Conservation (phyloP, 92 coral and sea anemone genomes). For the Nematostella vectensis region DNA sequence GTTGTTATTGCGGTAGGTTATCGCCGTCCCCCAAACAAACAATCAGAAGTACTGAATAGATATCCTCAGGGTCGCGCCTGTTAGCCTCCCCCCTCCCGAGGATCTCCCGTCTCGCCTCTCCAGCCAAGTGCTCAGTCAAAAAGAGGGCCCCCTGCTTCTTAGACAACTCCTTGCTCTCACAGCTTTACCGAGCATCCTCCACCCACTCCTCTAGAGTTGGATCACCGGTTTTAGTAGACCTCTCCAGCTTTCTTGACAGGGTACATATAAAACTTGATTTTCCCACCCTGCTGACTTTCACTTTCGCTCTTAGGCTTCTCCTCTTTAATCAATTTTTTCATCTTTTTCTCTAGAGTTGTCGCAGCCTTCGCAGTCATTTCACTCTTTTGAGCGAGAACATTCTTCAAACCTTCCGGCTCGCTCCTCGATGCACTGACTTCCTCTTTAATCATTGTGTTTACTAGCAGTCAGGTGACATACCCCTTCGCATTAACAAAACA, state of each 20-base stretch:
- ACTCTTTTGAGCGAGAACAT: not conserved
- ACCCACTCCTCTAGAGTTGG: constrained; percentile 31
- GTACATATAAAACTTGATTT: no score
- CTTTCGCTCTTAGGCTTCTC: constrained; percentile 9
- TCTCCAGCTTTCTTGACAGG: no score
- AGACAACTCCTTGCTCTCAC: constrained; percentile 3
- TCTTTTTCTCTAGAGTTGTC: constrained; percentile 11
- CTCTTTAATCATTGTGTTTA: no score
- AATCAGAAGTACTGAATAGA: constrained; percentile 19
- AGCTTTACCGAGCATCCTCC: constrained; percentile 25
- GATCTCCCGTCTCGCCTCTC: no score
- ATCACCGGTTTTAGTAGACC: constrained; percentile 18
- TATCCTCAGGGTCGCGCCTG: constrained; percentile 22
- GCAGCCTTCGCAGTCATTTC: constrained; percentile 1
- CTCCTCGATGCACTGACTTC: no score
- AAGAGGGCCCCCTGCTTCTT: not conserved
- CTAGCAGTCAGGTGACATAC: no score
- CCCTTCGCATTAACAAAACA: no score
- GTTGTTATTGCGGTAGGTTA: constrained; percentile 32
- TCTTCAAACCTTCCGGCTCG: constrained; percentile 2
- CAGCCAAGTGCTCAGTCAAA: no score
- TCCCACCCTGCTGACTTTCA: no score
- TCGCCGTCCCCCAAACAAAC: constrained; percentile 39
- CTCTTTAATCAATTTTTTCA: constrained; percentile 16
- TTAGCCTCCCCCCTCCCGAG: constrained; percentile 28